Evolutionary conservation across 2,888 invertebrate genomes (phyloP), one percentile per base, ranked within the genome.

Genomic region (Pandemis cinnamomeana): DNA sequence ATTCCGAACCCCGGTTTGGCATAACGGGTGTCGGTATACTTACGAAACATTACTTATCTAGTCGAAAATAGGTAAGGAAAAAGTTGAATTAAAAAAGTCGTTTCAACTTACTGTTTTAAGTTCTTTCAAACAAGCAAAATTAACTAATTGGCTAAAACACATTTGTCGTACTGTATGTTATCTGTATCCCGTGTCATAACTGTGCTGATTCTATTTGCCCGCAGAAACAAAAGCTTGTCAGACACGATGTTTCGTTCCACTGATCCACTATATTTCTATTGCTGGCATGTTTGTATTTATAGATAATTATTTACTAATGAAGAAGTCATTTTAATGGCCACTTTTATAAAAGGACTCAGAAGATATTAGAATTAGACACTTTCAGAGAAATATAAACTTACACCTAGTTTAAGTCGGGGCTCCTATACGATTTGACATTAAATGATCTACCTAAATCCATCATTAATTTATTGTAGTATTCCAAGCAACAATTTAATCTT

Each of bases 201-300:
- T 42, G 41, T 41, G 89, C 87, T 89, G 87, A 91, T 90, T 91
- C 86, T 90, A 89, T 91, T 90, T 88, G 86, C 81, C 83, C 81
- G 83, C 88, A 88, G 87, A 89, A 91, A 89, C 87, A 87, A 87
- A 89, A 86, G 86, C 87, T 87, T 86, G 87, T 86, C 88, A 81
- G 83, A 82, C 83, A 84, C 42, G 27, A 10, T 36, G 53, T 62
- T 67, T 20, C 58, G 44, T 13, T 6, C 36, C 41, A 41, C 41
- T 41, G 41, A 41, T 41, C 61, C 3, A 41, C 60, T 36, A 13
- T 41, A n/a, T n/a, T 61, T 61, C 13, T n/a, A 13, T 27, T 61
- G 6, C 10, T 5, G 13, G 4, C 2, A 13, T 11, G 13, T 13
- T 55, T 55, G 58, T 58, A n/a, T 55, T 55, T 55, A 13, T 15